phyloP scores from a whole-genome alignment of 2,888 invertebrate genomes.

The Oegoconia quadripuncta region DNA sequence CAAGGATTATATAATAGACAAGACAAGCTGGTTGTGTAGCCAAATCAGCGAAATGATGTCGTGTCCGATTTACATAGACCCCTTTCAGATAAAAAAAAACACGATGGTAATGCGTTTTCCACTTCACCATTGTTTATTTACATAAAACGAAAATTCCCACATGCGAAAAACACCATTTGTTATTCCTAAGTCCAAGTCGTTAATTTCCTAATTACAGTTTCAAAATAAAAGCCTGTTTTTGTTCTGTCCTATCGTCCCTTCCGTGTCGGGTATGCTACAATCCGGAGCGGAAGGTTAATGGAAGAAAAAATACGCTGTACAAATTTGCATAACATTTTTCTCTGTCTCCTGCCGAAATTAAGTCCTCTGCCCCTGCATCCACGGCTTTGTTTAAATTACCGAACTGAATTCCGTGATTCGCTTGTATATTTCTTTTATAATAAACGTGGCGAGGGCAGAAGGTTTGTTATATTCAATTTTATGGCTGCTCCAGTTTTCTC shows the following conservation, averaged over 20 bases:
- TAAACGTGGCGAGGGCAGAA: constrained; percentile 10
- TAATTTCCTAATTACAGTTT: constrained; percentile 76
- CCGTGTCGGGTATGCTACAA: constrained; percentile 34
- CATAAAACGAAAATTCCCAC: constrained; percentile 50
- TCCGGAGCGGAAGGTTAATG: constrained; percentile 67
- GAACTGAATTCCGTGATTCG: constrained; percentile 62
- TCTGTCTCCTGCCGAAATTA: constrained; percentile 66
- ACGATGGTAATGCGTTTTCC: neutral
- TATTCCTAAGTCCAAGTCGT: constrained; percentile 62
- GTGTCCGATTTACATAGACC: too few species aligned
- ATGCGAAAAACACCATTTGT: constrained; percentile 61
- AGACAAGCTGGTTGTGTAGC: too few species aligned
- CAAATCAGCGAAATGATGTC: too few species aligned
- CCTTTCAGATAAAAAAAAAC: neutral
- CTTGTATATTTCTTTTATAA: constrained; percentile 43
- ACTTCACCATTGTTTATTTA: constrained; percentile 33
- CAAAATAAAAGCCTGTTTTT: constrained; percentile 69
- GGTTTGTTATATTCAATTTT: constrained; percentile 35
- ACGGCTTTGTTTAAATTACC: constrained; percentile 71
- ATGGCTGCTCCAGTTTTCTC: constrained; percentile 32
- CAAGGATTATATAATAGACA: too few species aligned
- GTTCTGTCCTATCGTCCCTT: constrained; percentile 51
- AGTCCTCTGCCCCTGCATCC: constrained; percentile 59
- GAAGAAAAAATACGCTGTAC: constrained; percentile 76
- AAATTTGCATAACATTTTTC: constrained; percentile 77